Percentiles rank a stretch among this genome's conserved stretches.
Conservation (phyloP, 2,888 invertebrate genomes). For the Clanis bilineata region DNA sequence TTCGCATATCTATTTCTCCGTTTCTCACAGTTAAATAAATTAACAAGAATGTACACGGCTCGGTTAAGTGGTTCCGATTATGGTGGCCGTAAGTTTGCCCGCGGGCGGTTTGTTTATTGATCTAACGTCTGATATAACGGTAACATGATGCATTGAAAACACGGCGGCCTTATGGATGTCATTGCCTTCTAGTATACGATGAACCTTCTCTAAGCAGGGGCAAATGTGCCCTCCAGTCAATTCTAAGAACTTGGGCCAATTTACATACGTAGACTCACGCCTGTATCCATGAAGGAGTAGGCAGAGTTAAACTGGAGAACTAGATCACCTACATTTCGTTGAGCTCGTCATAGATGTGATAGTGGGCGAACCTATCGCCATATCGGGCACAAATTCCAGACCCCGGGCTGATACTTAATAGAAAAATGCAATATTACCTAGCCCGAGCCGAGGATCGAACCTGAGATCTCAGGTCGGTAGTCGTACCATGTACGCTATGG, state of each 20-base stretch:
- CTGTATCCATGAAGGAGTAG: no score
- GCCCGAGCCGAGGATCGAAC: no score
- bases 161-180: slow-evolving; percentile 12
- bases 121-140: slow-evolving; percentile 51
- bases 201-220: neutral
- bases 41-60: slow-evolving; percentile 47
- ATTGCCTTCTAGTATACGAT: slow-evolving; percentile 4
- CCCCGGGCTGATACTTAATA: no score
- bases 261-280: no score
- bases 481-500: no score
- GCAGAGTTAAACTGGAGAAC: no score
- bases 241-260: neutral
- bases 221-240: neutral
- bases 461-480: no score
- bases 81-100: slow-evolving; percentile 43
- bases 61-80: slow-evolving; percentile 55
- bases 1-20: slow-evolving; percentile 36
- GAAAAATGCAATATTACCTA: no score
- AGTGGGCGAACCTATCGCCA: no score
- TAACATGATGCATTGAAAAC: slow-evolving; percentile 31
- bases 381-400: no score
- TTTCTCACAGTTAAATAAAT: slow-evolving; percentile 40
- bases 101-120: slow-evolving; percentile 54
- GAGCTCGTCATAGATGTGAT: no score
- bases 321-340: no score